Conservation (phyloP, 2,888 invertebrate species). For the Chaetoderma sp. region DNA sequence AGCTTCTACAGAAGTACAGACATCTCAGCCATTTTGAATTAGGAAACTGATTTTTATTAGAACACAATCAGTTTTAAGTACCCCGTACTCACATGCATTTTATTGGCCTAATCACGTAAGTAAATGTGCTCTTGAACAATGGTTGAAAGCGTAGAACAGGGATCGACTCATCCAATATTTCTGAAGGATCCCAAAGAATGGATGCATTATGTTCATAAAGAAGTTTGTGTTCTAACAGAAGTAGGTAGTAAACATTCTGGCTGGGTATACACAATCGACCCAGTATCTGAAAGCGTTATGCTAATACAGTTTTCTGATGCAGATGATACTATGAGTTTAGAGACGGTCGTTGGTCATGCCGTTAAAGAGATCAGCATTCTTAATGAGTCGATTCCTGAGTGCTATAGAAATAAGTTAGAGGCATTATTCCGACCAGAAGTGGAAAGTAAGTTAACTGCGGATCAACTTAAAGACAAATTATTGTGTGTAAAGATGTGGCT, state of each 20-base stretch:
- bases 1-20: constrained; percentile 89
- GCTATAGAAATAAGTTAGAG: constrained; percentile 36
- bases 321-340: constrained; percentile 15
- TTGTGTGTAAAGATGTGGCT: constrained; percentile 60
- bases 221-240: constrained; percentile 55
- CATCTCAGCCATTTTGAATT: constrained; percentile 77
- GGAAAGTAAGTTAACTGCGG: constrained; percentile 38
- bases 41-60: neutral
- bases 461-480: constrained; percentile 50
- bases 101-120: no score
- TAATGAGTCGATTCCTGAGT: constrained; percentile 39
- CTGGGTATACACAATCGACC: constrained; percentile 66
- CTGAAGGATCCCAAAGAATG: constrained; percentile 60
- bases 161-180: constrained; percentile 65
- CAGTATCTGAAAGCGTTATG: constrained; percentile 62
- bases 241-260: constrained; percentile 56
- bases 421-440: constrained; percentile 43
- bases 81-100: no score
- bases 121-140: no score
- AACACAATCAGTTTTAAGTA: no score
- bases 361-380: constrained; percentile 49
- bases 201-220: constrained; percentile 61
- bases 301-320: constrained; percentile 43
- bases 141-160: no score
- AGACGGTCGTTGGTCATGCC: constrained; percentile 56